phyloP scores from a whole-genome alignment of 2,797 vertebrate genomes.

The Danio albolineatus region DNA sequence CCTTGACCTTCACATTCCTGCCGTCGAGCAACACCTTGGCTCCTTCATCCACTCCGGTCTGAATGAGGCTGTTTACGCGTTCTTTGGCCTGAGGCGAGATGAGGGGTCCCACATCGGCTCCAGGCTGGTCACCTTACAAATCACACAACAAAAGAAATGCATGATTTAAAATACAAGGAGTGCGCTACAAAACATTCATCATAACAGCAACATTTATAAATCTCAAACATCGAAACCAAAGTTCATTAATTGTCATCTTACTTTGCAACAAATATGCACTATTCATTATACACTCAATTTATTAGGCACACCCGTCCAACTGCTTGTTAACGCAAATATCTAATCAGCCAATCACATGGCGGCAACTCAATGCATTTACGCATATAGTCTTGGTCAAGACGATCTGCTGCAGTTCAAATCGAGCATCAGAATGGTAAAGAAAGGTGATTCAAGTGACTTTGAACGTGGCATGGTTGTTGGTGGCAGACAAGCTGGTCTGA shows the following conservation, averaged over 20 bases:
- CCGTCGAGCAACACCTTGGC: slow-evolving; percentile 91
- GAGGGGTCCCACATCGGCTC: slow-evolving; percentile 93
- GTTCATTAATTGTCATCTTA: neutral
- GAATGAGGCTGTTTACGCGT: slow-evolving; percentile 88
- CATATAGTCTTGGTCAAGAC: too few species aligned
- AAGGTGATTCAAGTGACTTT: too few species aligned
- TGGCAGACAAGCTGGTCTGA: too few species aligned
- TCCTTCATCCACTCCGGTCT: slow-evolving; percentile 90
- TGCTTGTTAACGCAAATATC: too few species aligned
- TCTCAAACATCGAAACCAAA: neutral
- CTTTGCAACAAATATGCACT: neutral
- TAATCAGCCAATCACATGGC: too few species aligned
- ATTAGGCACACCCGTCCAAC: too few species aligned
- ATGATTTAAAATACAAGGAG: neutral
- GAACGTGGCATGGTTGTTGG: too few species aligned
- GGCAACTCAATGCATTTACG: too few species aligned
- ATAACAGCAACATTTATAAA: neutral
- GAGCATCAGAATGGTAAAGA: too few species aligned
- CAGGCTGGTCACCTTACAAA: slow-evolving; percentile 90
- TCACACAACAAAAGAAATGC: neutral
- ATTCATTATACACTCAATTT: too few species aligned
- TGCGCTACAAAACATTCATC: neutral
- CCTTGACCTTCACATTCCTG: slow-evolving; percentile 89
- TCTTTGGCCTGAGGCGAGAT: slow-evolving; percentile 91
- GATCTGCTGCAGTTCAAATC: too few species aligned